Percentiles rank a stretch among this genome's conserved stretches.
Evolutionary conservation across 2,888 invertebrate genomes (phyloP).

Genomic region (Apamea epomidion): DNA sequence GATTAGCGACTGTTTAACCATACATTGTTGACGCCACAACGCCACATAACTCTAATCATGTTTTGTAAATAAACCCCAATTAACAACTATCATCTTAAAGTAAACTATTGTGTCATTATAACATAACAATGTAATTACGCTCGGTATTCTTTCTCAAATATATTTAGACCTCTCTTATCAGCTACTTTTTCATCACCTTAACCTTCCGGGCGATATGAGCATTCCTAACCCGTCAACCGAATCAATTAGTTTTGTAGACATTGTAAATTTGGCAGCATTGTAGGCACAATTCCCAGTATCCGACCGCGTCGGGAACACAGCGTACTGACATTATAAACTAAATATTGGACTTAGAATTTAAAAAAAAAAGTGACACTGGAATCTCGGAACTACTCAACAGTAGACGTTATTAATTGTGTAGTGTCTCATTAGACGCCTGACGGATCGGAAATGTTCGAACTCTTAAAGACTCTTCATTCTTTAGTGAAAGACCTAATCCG

Average conservation of each 20-base stretch:
- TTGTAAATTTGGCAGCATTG: conserved; percentile 19
- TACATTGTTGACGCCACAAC: not conserved
- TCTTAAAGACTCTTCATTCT: conserved; percentile 23
- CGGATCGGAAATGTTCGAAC: conserved; percentile 31
- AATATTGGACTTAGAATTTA: not conserved
- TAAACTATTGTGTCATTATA: not conserved
- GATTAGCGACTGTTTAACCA: no score
- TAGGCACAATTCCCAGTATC: conserved; percentile 16
- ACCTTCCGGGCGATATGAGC: conserved; percentile 48
- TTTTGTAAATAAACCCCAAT: not conserved
- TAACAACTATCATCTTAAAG: not conserved
- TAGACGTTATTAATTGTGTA: not conserved
- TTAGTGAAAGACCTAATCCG: conserved; percentile 29
- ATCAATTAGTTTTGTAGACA: conserved; percentile 29
- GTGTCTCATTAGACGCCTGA: not conserved
- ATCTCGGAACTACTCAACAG: not conserved
- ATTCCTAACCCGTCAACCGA: conserved; percentile 14
- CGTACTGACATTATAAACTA: not conserved
- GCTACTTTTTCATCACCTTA: conserved; percentile 41
- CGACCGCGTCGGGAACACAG: not conserved
- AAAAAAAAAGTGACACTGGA: not conserved
- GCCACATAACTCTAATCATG: no score
- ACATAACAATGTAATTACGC: not conserved
- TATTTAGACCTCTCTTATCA: conserved; percentile 38
- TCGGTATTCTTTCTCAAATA: conserved; percentile 15